Evolutionary conservation across 1,140 invertebrate species (phyloP).

Genomic region (Bombus consobrinus): DNA sequence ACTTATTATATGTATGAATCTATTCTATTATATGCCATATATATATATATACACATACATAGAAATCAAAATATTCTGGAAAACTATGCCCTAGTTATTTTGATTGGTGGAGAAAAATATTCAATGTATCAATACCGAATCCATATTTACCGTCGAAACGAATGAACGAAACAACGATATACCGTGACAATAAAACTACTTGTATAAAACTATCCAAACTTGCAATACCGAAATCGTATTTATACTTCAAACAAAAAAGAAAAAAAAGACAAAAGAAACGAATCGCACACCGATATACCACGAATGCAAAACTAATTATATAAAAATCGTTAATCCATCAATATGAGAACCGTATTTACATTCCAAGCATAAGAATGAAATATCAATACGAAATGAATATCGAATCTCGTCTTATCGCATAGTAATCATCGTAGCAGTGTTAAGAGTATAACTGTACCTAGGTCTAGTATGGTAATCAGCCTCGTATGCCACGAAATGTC

Average conservation of each 20-base stretch:
- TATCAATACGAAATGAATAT: neutral
- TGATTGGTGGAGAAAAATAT: neutral
- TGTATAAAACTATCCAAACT: neutral
- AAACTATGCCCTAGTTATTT: neutral
- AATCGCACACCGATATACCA: neutral
- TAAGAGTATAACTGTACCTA: neutral
- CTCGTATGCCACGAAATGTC: constrained; percentile 56
- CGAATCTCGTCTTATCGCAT: no score
- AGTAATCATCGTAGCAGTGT: neutral
- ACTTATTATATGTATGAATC: no score
- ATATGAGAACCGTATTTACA: neutral
- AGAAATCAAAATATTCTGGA: neutral
- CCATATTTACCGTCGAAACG: neutral
- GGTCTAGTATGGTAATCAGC: constrained; percentile 38
- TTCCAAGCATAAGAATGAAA: neutral
- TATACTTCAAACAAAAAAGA: no score
- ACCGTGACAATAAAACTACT: neutral
- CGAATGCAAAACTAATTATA: neutral
- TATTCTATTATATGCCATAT: no score
- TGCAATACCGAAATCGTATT: neutral
- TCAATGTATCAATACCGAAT: neutral
- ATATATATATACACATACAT: neutral
- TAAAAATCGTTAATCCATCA: no score
- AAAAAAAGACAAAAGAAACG: no score
- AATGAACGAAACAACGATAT: neutral